phyloP scores from a whole-genome alignment of 2,797 vertebrate species.

The Rhyacichthys aspro region DNA sequence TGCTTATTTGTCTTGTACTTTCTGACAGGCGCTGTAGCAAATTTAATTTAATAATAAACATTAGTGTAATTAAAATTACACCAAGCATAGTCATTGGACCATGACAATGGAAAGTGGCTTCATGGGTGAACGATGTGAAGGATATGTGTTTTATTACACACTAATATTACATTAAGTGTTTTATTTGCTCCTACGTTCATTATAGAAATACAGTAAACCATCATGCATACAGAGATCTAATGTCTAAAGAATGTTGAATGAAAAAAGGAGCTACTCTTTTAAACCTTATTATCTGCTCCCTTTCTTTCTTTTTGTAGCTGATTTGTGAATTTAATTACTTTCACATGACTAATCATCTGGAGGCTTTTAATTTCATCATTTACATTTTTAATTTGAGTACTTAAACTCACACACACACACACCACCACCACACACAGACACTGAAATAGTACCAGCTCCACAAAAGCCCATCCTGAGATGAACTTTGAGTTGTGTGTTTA shows the following conservation, averaged over 20 bases:
- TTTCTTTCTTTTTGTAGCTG: constrained; percentile 2
- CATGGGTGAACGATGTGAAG: constrained; percentile 1
- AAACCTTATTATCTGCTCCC: no score
- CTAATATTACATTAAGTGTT: background rate
- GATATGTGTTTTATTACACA: background rate
- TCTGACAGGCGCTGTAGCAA: constrained; percentile 6
- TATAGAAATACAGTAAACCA: no score
- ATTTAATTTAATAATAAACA: constrained; percentile 30
- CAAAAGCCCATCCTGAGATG: constrained; percentile 14
- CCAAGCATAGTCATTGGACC: constrained; percentile 16
- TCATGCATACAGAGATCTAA: no score
- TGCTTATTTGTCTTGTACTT: background rate
- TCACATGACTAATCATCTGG: constrained; percentile 27
- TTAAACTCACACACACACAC: constrained; percentile 13
- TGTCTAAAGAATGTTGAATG: no score
- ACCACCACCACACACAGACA: background rate
- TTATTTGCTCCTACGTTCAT: background rate
- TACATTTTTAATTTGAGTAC: constrained; percentile 36
- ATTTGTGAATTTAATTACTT: constrained; percentile 33
- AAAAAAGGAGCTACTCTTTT: no score
- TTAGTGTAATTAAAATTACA: constrained; percentile 18
- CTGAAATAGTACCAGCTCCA: constrained; percentile 7
- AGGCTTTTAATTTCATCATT: constrained; percentile 33
- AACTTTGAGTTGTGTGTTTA: background rate
- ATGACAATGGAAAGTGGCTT: background rate